Base-by-base conservation (phyloP, 2,797 vertebrate species). In the Alectoris magna region DNA sequence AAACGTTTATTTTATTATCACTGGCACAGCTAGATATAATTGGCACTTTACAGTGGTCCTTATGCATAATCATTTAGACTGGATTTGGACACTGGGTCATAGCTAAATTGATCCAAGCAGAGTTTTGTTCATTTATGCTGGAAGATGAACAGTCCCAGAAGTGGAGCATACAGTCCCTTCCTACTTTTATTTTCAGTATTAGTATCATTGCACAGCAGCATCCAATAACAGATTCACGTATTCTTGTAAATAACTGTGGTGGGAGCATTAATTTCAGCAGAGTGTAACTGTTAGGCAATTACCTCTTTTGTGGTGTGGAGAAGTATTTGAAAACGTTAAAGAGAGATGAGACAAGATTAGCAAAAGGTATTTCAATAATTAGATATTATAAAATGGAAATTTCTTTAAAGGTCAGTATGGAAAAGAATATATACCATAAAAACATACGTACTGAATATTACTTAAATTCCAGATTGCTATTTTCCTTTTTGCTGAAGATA, bases 141-240 rank as follows among this genome's bases (percentile, higher is more conserved):
- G 8, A 78, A n/a, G 62, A 94, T 68, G 59, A 93, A 80, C 26
- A 79, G n/a, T 64, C 92, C 60, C 73, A 84, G 55, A 74, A 94
- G 26, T 36, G n/a, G 10, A 89, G 7, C n/a, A 86, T 3, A 17
- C 29, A 84, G 68, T 58, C 64, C 10, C 68, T 58, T 62, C 86
- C 49, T 68, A 77, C 16, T 79, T 67, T 69, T 62, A 88, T 77
- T 91, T 94, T 90, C 44, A 70, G 48, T 66, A 51, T 24, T 85
- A 44, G 12, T 68, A 63, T 22, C 36, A 56, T 46, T 84, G 44
- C 63, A 79, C 48, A 79, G 51, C 26, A 67, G 39, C 38, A 73
- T 58, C 16, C 34, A 87, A 22, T 10, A 90, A 60, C 11, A 62
- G 9, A 22, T 69, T 72, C 14, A 14, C 11, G 7, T 63, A 26